Evolutionary conservation across 1,140 invertebrate genomes (phyloP).

Genomic region (Gerris buenoi): DNA sequence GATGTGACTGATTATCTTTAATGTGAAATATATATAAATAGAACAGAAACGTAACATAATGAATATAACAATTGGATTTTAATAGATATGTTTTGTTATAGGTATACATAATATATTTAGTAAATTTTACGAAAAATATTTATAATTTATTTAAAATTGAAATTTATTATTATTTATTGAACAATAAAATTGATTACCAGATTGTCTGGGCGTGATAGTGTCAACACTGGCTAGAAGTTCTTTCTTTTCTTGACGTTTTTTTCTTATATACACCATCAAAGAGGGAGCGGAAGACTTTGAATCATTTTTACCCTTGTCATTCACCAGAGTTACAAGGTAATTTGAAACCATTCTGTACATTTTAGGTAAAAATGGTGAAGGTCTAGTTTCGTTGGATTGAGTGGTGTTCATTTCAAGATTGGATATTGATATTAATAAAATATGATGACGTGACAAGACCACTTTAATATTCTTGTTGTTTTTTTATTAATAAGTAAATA

Average conservation of each 20-base stretch:
- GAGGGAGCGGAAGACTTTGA: neutral
- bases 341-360: neutral
- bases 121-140: too few relatives aligned
- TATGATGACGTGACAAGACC: too few relatives aligned
- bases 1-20: too few relatives aligned
- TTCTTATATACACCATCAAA: neutral
- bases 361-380: neutral
- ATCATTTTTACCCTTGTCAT: neutral
- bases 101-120: too few relatives aligned
- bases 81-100: too few relatives aligned
- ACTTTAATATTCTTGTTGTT: too few relatives aligned
- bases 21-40: too few relatives aligned
- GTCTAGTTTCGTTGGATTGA: neutral
- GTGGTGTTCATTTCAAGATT: neutral
- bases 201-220: neutral
- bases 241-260: neutral
- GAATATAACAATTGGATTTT: too few relatives aligned
- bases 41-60: too few relatives aligned
- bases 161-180: too few relatives aligned
- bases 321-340: neutral
- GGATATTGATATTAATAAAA: neutral
- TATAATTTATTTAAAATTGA: too few relatives aligned
- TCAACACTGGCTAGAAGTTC: neutral
- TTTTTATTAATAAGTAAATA: neutral
- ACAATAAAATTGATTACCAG: constrained; percentile 7